These are phyloP conservation scores for Xiphydria camelus DNA, from an alignment of 2,888 invertebrate species.

Conservation along the genomic window DNA sequence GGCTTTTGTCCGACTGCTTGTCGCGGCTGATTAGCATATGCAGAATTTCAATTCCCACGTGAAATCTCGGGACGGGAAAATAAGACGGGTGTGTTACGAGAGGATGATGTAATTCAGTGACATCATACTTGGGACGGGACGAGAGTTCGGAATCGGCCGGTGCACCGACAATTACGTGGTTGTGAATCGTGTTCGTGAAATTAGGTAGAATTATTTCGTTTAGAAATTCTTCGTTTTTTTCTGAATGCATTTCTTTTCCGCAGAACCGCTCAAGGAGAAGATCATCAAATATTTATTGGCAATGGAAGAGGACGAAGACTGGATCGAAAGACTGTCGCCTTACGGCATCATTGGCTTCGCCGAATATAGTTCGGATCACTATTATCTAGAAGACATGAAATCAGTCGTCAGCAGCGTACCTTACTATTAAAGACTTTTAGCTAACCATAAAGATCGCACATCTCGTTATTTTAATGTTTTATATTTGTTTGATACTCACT, in stretches of 20 bases:
- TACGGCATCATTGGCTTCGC: conserved; percentile 41
- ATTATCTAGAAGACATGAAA: conserved; percentile 30
- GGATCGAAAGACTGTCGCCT: conserved; percentile 37
- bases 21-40: neutral
- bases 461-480: no score
- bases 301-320: conserved; percentile 27
- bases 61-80: neutral
- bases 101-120: neutral
- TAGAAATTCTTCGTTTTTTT: conserved; percentile 7
- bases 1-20: no score
- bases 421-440: conserved; percentile 46
- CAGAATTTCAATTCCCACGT: neutral
- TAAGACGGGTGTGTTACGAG: neutral
- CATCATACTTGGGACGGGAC: neutral
- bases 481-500: no score
- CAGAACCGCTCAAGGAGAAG: conserved; percentile 24
- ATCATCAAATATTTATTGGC: conserved; percentile 37
- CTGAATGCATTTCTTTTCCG: conserved; percentile 14
- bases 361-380: conserved; percentile 33
- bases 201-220: no score
- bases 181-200: no score
- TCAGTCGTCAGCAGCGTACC: conserved; percentile 36
- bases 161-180: no score
- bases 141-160: no score
- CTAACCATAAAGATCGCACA: no score